Evolutionary conservation across 2,888 invertebrate species (phyloP).

Genomic region (Agrilus cyanescens): DNA sequence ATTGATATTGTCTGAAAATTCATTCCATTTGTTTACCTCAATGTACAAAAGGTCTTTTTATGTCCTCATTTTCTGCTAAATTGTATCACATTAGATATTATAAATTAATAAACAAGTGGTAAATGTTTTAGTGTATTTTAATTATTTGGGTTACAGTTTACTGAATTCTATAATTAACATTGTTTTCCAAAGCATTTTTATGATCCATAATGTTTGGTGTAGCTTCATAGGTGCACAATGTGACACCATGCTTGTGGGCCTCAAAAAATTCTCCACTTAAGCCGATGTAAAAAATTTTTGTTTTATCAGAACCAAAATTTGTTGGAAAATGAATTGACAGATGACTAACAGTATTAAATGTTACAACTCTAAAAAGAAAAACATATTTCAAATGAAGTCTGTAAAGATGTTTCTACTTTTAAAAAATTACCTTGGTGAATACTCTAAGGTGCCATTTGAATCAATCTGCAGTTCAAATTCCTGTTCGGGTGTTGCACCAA

Average conservation of each 20-base stretch:
- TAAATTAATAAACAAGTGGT: too few relatives aligned
- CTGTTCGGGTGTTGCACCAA: slow-evolving; percentile 62
- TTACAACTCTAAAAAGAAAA: slow-evolving; percentile 62
- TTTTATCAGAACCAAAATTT: slow-evolving; percentile 78
- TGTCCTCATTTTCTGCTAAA: too few relatives aligned
- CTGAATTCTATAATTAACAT: slow-evolving; percentile 46
- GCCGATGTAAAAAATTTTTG: slow-evolving; percentile 87
- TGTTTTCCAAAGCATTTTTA: slow-evolving; percentile 54
- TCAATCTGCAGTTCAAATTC: slow-evolving; percentile 80
- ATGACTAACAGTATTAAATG: slow-evolving; percentile 82
- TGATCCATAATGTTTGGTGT: slow-evolving; percentile 79
- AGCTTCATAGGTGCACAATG: slow-evolving; percentile 83
- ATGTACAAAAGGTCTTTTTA: too few relatives aligned
- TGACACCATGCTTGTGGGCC: slow-evolving; percentile 77
- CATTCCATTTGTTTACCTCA: too few relatives aligned
- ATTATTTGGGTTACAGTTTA: slow-evolving; percentile 15
- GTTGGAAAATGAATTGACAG: slow-evolving; percentile 81
- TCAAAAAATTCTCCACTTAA: slow-evolving; percentile 85
- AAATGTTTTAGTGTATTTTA: too few relatives aligned
- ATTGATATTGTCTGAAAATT: too few relatives aligned
- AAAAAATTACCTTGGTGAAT: slow-evolving; percentile 69
- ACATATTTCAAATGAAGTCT: slow-evolving; percentile 4
- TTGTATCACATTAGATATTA: too few relatives aligned
- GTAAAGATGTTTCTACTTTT: not conserved
- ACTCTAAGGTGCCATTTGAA: slow-evolving; percentile 68